phyloP scores from a whole-genome alignment of 2,888 invertebrate genomes.

The Trissoscelio sp. region DNA sequence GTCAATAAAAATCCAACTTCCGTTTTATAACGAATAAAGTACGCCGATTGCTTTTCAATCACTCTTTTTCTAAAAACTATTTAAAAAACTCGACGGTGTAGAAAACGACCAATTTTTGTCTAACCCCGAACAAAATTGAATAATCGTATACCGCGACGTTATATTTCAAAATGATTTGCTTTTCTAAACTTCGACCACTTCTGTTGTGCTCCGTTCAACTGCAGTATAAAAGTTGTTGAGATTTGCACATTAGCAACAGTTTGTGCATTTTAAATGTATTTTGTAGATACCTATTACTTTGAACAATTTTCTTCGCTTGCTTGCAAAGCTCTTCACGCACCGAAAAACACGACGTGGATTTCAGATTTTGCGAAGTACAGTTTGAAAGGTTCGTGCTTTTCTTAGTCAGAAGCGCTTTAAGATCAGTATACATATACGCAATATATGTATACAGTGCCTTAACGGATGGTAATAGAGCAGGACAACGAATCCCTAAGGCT shows the following conservation, averaged over 20 bases:
- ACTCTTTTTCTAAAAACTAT: conserved; percentile 17
- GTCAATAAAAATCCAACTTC: conserved; percentile 67
- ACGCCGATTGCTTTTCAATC: conserved; percentile 56
- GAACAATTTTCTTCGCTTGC: conserved; percentile 59
- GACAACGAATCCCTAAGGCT: conserved; percentile 63
- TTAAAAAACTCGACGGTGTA: background rate
- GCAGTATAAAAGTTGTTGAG: conserved; percentile 1
- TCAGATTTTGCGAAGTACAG: conserved; percentile 50
- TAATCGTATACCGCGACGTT: background rate
- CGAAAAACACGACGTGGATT: conserved; percentile 60
- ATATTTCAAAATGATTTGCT: no score
- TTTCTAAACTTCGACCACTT: no score
- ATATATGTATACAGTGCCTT: conserved; percentile 45
- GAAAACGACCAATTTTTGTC: background rate
- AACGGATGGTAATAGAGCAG: conserved; percentile 43
- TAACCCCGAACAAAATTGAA: background rate
- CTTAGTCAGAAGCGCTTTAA: conserved; percentile 61
- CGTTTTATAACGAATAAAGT: conserved; percentile 61
- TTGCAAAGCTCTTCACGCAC: conserved; percentile 63
- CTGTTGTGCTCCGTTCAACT: no score
- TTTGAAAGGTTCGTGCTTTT: conserved; percentile 63
- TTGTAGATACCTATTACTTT: conserved; percentile 50
- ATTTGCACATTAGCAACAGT: conserved; percentile 31
- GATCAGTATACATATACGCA: conserved; percentile 54
- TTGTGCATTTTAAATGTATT: conserved; percentile 53